Percentiles rank a stretch among this genome's conserved stretches.
These are phyloP conservation scores for Orius insidiosus DNA, from an alignment of 1,140 invertebrate genomes.

Conservation along the genomic window DNA sequence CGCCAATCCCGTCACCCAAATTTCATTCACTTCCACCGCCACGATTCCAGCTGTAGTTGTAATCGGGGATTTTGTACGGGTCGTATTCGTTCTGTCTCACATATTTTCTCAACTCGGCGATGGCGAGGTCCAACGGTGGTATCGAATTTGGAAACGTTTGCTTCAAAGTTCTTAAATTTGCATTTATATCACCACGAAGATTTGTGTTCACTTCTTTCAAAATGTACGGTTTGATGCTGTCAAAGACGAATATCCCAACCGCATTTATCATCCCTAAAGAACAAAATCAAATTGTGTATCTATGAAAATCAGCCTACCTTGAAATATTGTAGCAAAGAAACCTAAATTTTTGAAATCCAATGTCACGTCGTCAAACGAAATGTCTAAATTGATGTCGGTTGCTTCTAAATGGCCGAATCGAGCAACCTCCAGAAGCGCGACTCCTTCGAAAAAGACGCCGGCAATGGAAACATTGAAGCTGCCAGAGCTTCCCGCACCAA, in stretches of 20 bases:
- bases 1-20: conserved; percentile 57
- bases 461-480: conserved; percentile 54
- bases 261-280: conserved; percentile 49
- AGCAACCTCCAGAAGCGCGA: conserved; percentile 48
- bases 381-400: conserved; percentile 59
- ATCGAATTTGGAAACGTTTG: conserved; percentile 69
- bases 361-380: conserved; percentile 54
- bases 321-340: conserved; percentile 52
- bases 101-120: conserved; percentile 50
- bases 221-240: conserved; percentile 68
- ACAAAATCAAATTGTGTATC: not conserved
- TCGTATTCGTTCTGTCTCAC: conserved; percentile 51
- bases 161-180: conserved; percentile 32
- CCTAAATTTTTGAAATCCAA: conserved; percentile 67
- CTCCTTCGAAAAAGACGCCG: conserved; percentile 42
- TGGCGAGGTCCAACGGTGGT: conserved; percentile 52
- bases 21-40: conserved; percentile 39
- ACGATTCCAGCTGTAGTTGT: conserved; percentile 50
- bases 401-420: conserved; percentile 54
- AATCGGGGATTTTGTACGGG: conserved; percentile 46
- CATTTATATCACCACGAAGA: conserved; percentile 27
- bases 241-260: conserved; percentile 58
- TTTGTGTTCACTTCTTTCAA: conserved; percentile 54
- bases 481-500: conserved; percentile 38
- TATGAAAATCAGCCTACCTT: conserved; percentile 26